Evolutionary conservation across 2,888 invertebrate genomes (phyloP).

Genomic region (Teinopalpus imperialis): DNA sequence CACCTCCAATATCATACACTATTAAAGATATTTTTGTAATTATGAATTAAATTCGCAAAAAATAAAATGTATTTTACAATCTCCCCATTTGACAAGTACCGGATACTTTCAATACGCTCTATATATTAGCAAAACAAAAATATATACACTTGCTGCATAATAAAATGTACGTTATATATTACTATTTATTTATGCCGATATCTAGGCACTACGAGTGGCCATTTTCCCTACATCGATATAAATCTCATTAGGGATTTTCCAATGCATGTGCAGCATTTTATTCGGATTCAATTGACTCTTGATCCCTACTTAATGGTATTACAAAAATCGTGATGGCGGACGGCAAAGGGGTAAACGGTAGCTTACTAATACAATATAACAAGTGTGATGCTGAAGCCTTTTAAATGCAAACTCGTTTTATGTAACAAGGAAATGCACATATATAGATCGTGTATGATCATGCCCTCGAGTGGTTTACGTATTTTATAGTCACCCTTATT

Average conservation of each 20-base stretch:
- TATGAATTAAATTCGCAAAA: no score
- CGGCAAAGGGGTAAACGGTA: constrained; percentile 50
- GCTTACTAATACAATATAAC: constrained; percentile 27
- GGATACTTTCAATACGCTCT: no score
- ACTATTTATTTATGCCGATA: neutral
- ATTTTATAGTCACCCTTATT: no score
- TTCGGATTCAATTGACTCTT: constrained; percentile 64
- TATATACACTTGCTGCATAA: no score
- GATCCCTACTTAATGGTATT: constrained; percentile 61
- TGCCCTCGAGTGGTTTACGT: no score
- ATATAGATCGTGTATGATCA: no score
- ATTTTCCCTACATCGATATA: constrained; percentile 32
- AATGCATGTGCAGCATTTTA: constrained; percentile 60
- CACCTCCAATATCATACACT: no score
- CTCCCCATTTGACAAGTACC: no score
- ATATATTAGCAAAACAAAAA: no score
- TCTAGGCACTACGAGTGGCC: constrained; percentile 1
- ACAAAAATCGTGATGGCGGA: constrained; percentile 68
- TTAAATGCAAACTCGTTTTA: constrained; percentile 11
- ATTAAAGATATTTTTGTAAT: no score
- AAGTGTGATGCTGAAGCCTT: constrained; percentile 35
- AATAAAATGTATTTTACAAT: no score
- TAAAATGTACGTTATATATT: neutral
- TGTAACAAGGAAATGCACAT: neutral
- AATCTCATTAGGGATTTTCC: constrained; percentile 66